phyloP scores from a whole-genome alignment of 2,113 vertebrate species.

The Antennarius striatus region DNA sequence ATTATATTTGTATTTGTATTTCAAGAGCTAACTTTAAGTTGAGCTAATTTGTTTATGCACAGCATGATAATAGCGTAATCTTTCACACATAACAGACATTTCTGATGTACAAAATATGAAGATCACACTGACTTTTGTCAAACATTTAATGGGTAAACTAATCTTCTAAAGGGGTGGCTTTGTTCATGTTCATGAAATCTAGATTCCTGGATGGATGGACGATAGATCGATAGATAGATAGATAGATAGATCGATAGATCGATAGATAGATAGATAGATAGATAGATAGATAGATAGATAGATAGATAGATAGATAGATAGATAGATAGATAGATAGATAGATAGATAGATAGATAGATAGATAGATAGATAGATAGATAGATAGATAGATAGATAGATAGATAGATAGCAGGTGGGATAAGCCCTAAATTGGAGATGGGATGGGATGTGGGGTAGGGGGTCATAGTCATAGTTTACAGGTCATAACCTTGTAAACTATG shows the following conservation, averaged over 20 bases:
- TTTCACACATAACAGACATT: too few relatives aligned
- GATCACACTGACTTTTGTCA: too few relatives aligned
- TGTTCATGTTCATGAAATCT: too few relatives aligned
- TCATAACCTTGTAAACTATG: slow-evolving; percentile 82
- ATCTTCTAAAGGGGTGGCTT: too few relatives aligned
- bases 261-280: slow-evolving; percentile 75
- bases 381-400: slow-evolving; percentile 64
- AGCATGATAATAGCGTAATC: too few relatives aligned
- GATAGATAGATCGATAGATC: slow-evolving; percentile 72
- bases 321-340: slow-evolving; percentile 76
- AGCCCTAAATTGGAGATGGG: slow-evolving; percentile 45
- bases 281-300: slow-evolving; percentile 6
- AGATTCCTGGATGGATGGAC: too few relatives aligned
- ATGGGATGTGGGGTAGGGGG: slow-evolving; percentile 7
- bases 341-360: slow-evolving; percentile 40
- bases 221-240: slow-evolving; percentile 14
- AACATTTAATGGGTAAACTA: too few relatives aligned
- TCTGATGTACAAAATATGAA: too few relatives aligned
- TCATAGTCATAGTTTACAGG: slow-evolving; percentile 70
- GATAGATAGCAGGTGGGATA: slow-evolving; percentile 2
- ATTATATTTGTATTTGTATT: too few relatives aligned
- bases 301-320: slow-evolving; percentile 60
- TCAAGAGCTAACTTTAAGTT: too few relatives aligned
- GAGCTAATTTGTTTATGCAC: too few relatives aligned
- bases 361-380: slow-evolving; percentile 78